These are phyloP conservation scores for Myotis davidii DNA, from an alignment of 2,113 vertebrate species.

Conservation along the genomic window DNA sequence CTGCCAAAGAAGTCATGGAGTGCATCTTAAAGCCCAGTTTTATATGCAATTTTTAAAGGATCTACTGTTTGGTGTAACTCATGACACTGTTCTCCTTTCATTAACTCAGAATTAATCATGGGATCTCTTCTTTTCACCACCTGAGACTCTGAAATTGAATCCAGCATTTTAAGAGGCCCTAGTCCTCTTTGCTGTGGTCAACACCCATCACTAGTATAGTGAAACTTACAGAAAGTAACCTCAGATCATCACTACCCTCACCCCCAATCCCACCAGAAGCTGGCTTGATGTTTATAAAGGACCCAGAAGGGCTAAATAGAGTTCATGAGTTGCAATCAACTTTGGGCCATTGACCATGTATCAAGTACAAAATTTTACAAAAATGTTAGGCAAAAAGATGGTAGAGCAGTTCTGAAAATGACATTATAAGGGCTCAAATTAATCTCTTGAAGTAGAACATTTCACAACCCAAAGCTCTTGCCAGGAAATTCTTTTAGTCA, in stretches of 20 bases:
- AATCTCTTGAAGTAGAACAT: slow-evolving; percentile 8
- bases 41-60: slow-evolving; percentile 37
- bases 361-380: neutral
- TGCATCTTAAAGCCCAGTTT: slow-evolving; percentile 29
- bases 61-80: slow-evolving; percentile 33
- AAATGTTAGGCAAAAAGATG: neutral
- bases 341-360: neutral
- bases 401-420: slow-evolving; percentile 22
- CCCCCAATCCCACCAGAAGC: neutral
- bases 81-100: slow-evolving; percentile 14
- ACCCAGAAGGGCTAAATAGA: neutral
- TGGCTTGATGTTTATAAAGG: neutral
- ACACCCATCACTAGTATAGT: neutral
- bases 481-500: neutral
- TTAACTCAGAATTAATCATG: slow-evolving; percentile 59
- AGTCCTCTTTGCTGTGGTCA: neutral
- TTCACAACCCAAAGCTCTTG: neutral
- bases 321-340: neutral
- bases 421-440: neutral
- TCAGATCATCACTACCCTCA: too few species aligned
- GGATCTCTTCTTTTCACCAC: neutral
- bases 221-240: neutral
- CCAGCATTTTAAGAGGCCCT: neutral
- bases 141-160: slow-evolving; percentile 13
- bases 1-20: neutral